These are phyloP conservation scores for Drosophila persimilis DNA, from an alignment of 1,140 invertebrate species.

Conservation along the genomic window DNA sequence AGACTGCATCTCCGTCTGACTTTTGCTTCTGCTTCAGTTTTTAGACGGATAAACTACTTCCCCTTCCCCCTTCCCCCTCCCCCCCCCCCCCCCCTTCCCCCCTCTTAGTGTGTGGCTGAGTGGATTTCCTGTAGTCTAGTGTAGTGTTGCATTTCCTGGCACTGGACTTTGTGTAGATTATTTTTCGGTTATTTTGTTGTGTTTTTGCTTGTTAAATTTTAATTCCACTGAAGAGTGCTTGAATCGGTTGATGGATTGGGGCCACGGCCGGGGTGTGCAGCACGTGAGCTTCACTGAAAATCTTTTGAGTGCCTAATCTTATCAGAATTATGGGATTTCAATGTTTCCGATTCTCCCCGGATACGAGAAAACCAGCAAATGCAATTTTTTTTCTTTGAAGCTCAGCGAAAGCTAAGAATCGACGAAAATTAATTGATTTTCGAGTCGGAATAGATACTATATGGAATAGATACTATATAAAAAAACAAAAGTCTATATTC, in stretches of 20 bases:
- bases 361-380: conserved; percentile 5
- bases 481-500: too few relatives aligned
- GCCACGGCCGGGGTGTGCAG: conserved; percentile 17
- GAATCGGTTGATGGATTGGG: conserved; percentile 6
- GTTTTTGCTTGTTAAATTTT: conserved; percentile 51
- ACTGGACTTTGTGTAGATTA: conserved; percentile 35
- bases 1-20: conserved; percentile 30
- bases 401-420: background rate
- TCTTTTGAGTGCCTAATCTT: conserved; percentile 46
- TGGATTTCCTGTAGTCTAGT: conserved; percentile 7
- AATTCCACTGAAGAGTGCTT: conserved; percentile 44
- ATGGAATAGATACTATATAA: too few relatives aligned
- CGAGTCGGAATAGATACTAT: too few relatives aligned
- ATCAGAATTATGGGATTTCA: conserved; percentile 39
- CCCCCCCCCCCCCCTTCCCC: too few relatives aligned
- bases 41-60: background rate
- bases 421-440: too few relatives aligned
- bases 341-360: conserved; percentile 13
- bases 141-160: background rate
- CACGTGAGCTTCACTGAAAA: conserved; percentile 29
- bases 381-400: background rate
- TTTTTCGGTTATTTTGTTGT: conserved; percentile 38
- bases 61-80: too few relatives aligned
- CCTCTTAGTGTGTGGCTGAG: conserved; percentile 19
- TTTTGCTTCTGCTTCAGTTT: conserved; percentile 25